Base-by-base conservation (phyloP, 2,113 vertebrate genomes). In the Solea solea region DNA sequence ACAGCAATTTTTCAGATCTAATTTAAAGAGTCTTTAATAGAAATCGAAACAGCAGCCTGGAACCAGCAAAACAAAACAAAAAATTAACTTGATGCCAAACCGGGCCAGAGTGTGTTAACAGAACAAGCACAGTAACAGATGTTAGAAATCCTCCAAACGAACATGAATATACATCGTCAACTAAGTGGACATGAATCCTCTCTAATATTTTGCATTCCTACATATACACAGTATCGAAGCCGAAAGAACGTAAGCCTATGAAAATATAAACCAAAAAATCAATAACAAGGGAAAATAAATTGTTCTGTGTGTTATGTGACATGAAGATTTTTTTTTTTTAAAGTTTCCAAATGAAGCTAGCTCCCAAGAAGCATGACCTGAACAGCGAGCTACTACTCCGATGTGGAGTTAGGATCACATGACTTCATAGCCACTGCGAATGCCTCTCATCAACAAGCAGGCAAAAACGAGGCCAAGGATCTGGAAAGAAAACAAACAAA, bases 351-450 rank as follows among this genome's bases (percentile, higher is more conserved):
- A 44, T 42, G 3, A 76, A 66, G 71, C 64, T 58, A 66, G 71
- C 64, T 61, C 58, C 50, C 44, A 16, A 7, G 16, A 12, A 45
- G 49, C 3, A 9, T 51, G 40, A 54, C 25, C 11, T 9, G 8
- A 69, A 21, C 48, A 12, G 11, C 28, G 25, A 9, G 5, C 40
- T 52, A 3, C 42, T 65, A 0, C 5, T 62, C 34, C 1, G 60
- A 15, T 9, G 48, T 39, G n/a, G 42, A 8, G 49, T 4, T 12
- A 39, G 21, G 9, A 83, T 94, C 94, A 98, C 96, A 98, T 97
- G 59, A 97, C 95, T 86, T 97, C 96, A 7, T 97, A 98, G 72
- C 95, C 95, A 8, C 94, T 96, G 68, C 95, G 93, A 72, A 98
- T 97, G 65, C 94, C 95, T 90, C 90, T 96, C 94, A 96, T 96